A percentile compares a stretch with the other conserved stretches of the same genome.
These are phyloP conservation scores for Cynopterus sphinx DNA, from an alignment of 2,797 vertebrate species.

Conservation along the genomic window DNA sequence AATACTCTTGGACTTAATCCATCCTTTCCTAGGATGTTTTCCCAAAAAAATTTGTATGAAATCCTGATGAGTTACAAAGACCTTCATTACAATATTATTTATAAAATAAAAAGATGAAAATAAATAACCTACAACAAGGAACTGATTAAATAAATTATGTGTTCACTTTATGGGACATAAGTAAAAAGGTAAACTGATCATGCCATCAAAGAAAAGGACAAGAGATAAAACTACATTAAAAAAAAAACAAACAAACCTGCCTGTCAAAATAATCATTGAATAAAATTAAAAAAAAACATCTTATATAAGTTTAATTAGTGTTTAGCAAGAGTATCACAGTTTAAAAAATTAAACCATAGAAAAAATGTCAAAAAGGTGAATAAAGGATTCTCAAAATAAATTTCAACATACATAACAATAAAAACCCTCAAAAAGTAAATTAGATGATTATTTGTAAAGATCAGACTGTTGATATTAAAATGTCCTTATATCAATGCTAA, in stretches of 20 bases:
- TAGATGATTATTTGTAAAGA: neutral
- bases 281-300: neutral
- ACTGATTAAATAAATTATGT: neutral
- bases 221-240: neutral
- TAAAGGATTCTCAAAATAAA: neutral
- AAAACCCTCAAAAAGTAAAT: neutral
- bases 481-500: neutral
- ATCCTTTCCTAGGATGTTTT: neutral
- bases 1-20: neutral
- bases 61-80: neutral
- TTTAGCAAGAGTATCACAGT: neutral
- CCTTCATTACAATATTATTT: neutral
- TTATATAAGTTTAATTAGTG: neutral
- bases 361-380: neutral
- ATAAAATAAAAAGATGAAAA: neutral
- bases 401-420: neutral
- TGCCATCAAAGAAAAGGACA: neutral
- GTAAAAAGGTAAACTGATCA: neutral
- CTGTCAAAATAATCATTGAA: neutral
- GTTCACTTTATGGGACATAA: neutral
- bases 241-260: neutral
- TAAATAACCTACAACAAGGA: neutral
- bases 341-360: neutral
- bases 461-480: neutral
- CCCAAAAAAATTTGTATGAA: neutral